Evolutionary conservation across 2,113 vertebrate species (phyloP), one percentile per base, ranked within the genome.

Genomic region (Amblyopsis rosae): DNA sequence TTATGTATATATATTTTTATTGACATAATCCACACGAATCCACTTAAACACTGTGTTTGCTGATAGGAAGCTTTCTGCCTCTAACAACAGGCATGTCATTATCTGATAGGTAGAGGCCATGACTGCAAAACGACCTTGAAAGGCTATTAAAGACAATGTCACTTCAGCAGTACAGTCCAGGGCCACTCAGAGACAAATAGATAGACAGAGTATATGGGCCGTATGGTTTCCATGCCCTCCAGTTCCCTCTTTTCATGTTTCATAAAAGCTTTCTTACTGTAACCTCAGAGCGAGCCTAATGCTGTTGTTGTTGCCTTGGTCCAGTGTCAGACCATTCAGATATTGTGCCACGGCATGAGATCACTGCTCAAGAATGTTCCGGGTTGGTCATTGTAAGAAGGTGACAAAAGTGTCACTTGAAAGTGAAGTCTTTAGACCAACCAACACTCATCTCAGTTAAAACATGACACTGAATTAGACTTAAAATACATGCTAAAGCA

Each of bases 281-380:
- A 69, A 72, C 51, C 63, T 78, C 65, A 54, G 57, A 48, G 70
- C 0, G 1, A 9, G 16, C 19, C n/a, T 56, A 7, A 56, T 56
- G 26, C 26, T 1, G 57, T 11, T 35, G 9, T 59, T 59, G 12
- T 19, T 12, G 12, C 50, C 54, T 19, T 56, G 17, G 54, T 51
- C 9, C 50, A 12, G 11, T 12, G 54, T 56, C 17, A 56, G 19
- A 56, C 6, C 12, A 32, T 59, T 19, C 13, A 12, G 13, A 26
- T 62, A 45, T 76, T 84, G 71, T 76, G 61, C 65, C 10, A 46
- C 69, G 62, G 66, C 75, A 72, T 63, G 60, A 81, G 71, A 82
- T 85, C 70, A 83, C 46, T 71, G 59, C 69, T 11, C 48, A 72
- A 45, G 75, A 83, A 86, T 79, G 75, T 35, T 19, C 72, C 48